These are phyloP conservation scores for Pterois miles DNA, from an alignment of 2,797 vertebrate species.

Conservation along the genomic window DNA sequence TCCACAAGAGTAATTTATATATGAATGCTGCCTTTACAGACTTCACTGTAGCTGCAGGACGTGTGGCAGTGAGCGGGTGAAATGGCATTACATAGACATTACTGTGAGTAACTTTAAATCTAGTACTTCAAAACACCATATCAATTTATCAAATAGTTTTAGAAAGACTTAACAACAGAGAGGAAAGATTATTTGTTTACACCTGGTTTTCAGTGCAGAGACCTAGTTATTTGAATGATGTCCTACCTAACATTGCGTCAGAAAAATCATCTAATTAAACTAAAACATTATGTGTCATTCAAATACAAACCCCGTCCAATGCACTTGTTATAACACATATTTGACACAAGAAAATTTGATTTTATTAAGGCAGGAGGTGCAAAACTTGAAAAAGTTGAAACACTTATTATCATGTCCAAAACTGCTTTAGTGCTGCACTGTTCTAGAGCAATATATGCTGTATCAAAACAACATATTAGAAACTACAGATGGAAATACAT, in stretches of 20 bases:
- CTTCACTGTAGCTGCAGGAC: background rate
- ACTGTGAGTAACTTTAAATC: background rate
- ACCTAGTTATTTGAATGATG: background rate
- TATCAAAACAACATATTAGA: conserved; percentile 10
- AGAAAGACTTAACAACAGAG: background rate
- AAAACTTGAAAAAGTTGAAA: conserved; percentile 25
- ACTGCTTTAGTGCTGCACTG: background rate
- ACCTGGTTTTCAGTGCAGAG: background rate
- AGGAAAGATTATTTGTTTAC: background rate
- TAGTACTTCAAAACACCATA: background rate
- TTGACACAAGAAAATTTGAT: background rate
- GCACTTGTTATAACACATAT: background rate
- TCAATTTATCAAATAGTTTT: background rate
- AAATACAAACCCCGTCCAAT: background rate
- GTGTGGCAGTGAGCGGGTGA: background rate
- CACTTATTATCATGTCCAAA: background rate
- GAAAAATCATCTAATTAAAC: background rate
- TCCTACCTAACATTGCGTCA: background rate
- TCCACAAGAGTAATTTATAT: background rate
- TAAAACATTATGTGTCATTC: background rate
- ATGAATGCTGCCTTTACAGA: background rate
- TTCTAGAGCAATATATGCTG: background rate
- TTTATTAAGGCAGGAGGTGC: conserved; percentile 53
- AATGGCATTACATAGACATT: background rate
- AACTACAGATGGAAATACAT: background rate